Conservation (phyloP, 2,113 vertebrate genomes). For the Meriones unguiculatus region DNA sequence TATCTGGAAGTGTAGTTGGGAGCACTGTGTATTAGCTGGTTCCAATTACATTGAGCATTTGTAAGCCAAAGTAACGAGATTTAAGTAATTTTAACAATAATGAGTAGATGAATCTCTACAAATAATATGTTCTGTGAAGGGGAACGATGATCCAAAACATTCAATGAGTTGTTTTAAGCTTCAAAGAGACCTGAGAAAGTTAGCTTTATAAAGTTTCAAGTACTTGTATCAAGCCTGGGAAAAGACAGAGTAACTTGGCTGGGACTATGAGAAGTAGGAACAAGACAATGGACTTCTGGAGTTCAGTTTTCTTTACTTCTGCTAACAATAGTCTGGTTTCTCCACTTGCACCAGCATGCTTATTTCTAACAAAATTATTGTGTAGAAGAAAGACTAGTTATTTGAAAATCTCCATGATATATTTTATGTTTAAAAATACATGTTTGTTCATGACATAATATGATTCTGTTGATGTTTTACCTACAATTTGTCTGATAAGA, state of each 20-base stretch:
- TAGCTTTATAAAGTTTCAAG: neutral
- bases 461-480: neutral
- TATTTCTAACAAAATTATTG: neutral
- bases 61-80: neutral
- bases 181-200: neutral
- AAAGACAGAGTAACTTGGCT: neutral
- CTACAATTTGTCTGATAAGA: neutral
- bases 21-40: neutral
- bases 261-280: neutral
- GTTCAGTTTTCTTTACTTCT: neutral
- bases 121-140: neutral
- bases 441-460: neutral
- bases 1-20: neutral
- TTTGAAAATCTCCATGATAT: neutral
- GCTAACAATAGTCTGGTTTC: neutral
- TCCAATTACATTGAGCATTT: neutral
- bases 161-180: neutral
- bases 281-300: neutral
- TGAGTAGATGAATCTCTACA: neutral
- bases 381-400: neutral
- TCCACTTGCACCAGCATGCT: neutral
- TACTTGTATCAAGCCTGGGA: neutral
- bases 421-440: neutral
- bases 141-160: rapidly evolving
- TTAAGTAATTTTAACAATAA: neutral